phyloP scores from a whole-genome alignment of 2,888 invertebrate genomes.

The Drosophila prostipennis region DNA sequence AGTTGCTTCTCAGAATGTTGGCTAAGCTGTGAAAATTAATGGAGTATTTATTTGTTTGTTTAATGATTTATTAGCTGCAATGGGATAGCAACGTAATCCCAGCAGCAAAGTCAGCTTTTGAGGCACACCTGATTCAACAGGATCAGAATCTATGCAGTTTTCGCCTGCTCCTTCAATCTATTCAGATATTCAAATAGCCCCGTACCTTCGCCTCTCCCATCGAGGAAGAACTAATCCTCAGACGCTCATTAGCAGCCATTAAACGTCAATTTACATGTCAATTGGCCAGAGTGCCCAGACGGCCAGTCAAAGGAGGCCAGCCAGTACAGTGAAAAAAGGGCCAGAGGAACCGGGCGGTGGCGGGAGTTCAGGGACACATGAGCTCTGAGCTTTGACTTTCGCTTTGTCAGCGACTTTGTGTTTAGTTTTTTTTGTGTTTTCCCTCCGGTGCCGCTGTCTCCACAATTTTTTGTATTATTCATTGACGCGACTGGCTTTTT shows the following conservation, averaged over 20 bases:
- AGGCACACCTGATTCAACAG: constrained; percentile 19
- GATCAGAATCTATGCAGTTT: background rate
- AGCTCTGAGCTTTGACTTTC: constrained; percentile 59
- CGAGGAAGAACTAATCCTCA: constrained; percentile 63
- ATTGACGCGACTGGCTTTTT: constrained; percentile 68
- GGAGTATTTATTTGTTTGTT: constrained; percentile 74
- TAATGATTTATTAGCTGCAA: constrained; percentile 69
- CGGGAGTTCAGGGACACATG: constrained; percentile 53
- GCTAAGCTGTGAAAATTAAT: constrained; percentile 75
- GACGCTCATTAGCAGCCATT: constrained; percentile 80
- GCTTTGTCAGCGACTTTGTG: constrained; percentile 65
- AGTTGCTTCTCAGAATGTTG: constrained; percentile 7
- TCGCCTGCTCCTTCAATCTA: constrained; percentile 3
- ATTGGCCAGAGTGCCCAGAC: constrained; percentile 61
- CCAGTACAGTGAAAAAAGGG: constrained; percentile 23
- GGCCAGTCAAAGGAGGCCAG: constrained; percentile 51
- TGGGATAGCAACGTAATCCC: constrained; percentile 24
- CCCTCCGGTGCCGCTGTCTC: constrained; percentile 27
- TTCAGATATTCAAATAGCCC: constrained; percentile 38
- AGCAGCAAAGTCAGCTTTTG: constrained; percentile 2
- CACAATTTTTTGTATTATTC: constrained; percentile 72
- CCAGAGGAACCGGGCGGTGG: constrained; percentile 9
- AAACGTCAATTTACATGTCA: constrained; percentile 84
- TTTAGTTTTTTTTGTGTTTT: constrained; percentile 36
- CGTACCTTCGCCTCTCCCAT: background rate